Evolutionary conservation across 2,113 vertebrate species (phyloP).

Genomic region (Lepisosteus oculatus): DNA sequence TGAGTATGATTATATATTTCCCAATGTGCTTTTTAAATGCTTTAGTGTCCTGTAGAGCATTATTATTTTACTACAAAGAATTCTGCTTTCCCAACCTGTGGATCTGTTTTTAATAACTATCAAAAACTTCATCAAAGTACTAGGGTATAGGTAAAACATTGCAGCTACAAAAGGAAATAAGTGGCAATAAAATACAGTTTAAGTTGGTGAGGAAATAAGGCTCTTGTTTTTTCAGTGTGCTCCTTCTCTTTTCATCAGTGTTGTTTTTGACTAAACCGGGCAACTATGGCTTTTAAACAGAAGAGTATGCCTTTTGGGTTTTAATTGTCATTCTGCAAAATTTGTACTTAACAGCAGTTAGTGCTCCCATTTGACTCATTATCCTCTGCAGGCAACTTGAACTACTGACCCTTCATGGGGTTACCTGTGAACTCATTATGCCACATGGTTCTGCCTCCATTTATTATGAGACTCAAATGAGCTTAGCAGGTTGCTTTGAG

Average conservation of each 20-base stretch:
- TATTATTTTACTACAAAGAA: no score
- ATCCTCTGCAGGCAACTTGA: conserved; percentile 17
- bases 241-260: neutral
- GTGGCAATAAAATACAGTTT: neutral
- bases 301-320: conserved; percentile 1
- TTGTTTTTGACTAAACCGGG: neutral
- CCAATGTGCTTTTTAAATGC: no score
- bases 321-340: conserved; percentile 3
- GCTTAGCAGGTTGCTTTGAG: neutral
- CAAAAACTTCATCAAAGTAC: neutral
- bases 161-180: neutral
- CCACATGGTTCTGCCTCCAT: neutral
- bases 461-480: conserved; percentile 10
- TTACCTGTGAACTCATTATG: conserved; percentile 6
- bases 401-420: conserved; percentile 18
- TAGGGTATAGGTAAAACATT: neutral
- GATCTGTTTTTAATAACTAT: neutral
- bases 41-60: neutral
- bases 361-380: conserved; percentile 19
- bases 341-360: neutral
- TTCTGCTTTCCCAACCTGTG: neutral
- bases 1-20: no score
- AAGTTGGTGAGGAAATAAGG: neutral
- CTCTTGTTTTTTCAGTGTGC: no score
- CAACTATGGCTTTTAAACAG: neutral